These are phyloP conservation scores for Neoaliturus tenellus DNA, from an alignment of 2,888 invertebrate genomes.

Conservation along the genomic window DNA sequence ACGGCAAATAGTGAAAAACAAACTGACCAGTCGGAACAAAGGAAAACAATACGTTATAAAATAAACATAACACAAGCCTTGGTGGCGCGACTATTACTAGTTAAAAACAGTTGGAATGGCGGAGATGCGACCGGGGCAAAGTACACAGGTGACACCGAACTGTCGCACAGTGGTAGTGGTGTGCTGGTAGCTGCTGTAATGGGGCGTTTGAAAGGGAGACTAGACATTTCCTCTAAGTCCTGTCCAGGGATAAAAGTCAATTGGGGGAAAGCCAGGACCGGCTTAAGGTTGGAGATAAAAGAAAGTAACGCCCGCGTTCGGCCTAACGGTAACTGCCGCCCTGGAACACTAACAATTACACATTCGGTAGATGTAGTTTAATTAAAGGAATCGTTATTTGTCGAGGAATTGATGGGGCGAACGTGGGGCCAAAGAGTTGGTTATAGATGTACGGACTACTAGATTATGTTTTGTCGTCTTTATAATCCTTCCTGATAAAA, in stretches of 20 bases:
- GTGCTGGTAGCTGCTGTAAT: not conserved
- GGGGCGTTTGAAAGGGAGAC: not conserved
- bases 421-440: not conserved
- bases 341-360: conserved; percentile 8
- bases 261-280: conserved; percentile 37
- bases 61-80: conserved; percentile 1
- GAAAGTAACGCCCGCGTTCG: not conserved
- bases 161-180: not conserved
- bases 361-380: not conserved
- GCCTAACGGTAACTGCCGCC: conserved; percentile 12
- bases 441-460: not conserved
- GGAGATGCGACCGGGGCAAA: not conserved
- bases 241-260: conserved; percentile 36
- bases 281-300: conserved; percentile 36
- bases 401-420: not conserved
- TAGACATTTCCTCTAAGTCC: conserved; percentile 8
- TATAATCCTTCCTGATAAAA: too few relatives aligned
- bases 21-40: conserved; percentile 13
- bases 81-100: not conserved
- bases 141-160: not conserved
- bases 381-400: not conserved
- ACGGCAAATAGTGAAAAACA: conserved; percentile 46
- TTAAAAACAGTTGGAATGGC: not conserved
- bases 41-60: conserved; percentile 4
- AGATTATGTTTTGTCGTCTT: too few relatives aligned